These are phyloP conservation scores for Paraescarpia echinospica DNA, from an alignment of 1,140 invertebrate genomes.

Conservation along the genomic window DNA sequence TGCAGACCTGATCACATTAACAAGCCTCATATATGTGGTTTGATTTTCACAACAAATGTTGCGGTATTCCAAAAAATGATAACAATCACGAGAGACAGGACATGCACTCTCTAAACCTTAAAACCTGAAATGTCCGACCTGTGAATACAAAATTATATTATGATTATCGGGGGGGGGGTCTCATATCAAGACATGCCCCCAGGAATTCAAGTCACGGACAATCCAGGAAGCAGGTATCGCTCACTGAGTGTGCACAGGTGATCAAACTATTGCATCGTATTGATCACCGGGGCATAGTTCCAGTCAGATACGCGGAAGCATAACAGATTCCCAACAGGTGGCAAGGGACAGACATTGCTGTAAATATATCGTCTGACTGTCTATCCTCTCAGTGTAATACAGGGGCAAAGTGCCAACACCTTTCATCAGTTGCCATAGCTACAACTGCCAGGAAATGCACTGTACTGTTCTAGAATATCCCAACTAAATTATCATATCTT, in stretches of 20 bases:
- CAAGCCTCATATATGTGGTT: background rate
- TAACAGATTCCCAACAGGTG: background rate
- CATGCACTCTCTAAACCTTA: background rate
- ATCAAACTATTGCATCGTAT: background rate
- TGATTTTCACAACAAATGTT: background rate
- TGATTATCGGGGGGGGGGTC: background rate
- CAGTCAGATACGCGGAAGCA: background rate
- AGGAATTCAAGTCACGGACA: background rate
- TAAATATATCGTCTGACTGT: background rate
- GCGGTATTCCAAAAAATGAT: background rate
- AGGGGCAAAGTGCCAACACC: background rate
- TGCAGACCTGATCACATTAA: background rate
- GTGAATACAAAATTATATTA: background rate
- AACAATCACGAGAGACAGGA: background rate
- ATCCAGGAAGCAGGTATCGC: background rate
- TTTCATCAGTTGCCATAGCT: background rate
- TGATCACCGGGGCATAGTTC: background rate
- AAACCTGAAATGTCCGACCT: background rate
- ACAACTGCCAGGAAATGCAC: background rate
- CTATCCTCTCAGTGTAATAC: background rate
- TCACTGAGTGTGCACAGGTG: background rate
- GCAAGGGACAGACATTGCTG: background rate
- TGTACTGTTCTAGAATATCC: background rate
- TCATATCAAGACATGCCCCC: background rate
- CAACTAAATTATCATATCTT: background rate